A percentile compares a stretch with the other conserved stretches of the same genome.
Evolutionary conservation across 2,888 invertebrate genomes (phyloP).

Genomic region (Athalia cordata): DNA sequence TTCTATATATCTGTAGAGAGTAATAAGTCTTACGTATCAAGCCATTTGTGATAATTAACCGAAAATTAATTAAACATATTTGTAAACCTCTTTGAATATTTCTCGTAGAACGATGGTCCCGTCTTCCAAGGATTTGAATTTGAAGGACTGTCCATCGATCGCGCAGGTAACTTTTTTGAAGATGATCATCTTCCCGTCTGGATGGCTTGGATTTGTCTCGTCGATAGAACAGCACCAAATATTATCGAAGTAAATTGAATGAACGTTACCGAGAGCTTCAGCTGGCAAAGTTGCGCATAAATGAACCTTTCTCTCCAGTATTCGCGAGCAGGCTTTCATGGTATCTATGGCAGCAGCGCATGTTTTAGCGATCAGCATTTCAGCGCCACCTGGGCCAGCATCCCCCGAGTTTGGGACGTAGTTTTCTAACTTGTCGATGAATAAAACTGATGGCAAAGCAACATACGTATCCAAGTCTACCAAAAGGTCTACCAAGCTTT

Average conservation of each 20-base stretch:
- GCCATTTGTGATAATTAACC: no score
- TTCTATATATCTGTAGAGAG: no score
- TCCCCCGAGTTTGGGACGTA: conserved; percentile 51
- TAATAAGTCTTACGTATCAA: no score
- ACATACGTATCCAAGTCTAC: conserved; percentile 62
- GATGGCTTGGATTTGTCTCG: conserved; percentile 20
- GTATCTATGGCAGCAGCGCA: conserved; percentile 62
- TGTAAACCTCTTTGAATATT: conserved; percentile 48
- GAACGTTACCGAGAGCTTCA: conserved; percentile 15
- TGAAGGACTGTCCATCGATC: conserved; percentile 47
- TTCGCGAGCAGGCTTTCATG: conserved; percentile 61
- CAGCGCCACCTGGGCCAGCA: conserved; percentile 24
- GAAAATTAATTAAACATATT: neutral
- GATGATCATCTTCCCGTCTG: conserved; percentile 12
- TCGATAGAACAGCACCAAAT: conserved; percentile 51
- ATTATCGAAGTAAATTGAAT: conserved; percentile 54
- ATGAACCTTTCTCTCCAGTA: conserved; percentile 53
- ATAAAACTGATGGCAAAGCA: conserved; percentile 60
- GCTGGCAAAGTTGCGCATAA: conserved; percentile 50
- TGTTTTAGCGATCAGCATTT: conserved; percentile 58
- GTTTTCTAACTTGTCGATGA: conserved; percentile 66
- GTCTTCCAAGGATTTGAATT: conserved; percentile 58
- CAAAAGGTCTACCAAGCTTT: conserved; percentile 57
- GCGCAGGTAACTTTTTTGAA: conserved; percentile 15
- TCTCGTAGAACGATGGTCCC: conserved; percentile 57